Evolutionary conservation across 2,888 invertebrate genomes (phyloP), one percentile per base, ranked within the genome.

Genomic region (Watsonalla cultraria): DNA sequence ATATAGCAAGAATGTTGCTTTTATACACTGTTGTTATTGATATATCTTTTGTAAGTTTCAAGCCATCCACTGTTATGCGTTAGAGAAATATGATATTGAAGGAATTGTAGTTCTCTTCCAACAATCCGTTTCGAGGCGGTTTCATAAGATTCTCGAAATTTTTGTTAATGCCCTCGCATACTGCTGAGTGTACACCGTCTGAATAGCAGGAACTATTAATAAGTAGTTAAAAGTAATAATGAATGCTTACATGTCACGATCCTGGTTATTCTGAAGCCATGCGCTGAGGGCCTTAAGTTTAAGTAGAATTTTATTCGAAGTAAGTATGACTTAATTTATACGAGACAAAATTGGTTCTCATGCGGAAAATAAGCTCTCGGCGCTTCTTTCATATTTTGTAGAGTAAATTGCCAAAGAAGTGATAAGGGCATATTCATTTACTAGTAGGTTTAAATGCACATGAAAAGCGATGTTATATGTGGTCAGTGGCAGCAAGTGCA

Each of bases 241-340:
- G 52, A 66, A 80, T 82, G 84, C 84, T 84, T 84, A 84, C 84
- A 75, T 80, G 74, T 81, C 65, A 76, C 72, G 76, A 60, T 84
- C 82, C 85, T 77, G 68, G 82, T 87, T 87, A 88, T 79, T 82
- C 76, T 81, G 87, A 89, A 90, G 89, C 90, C 90, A 90, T 90
- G 90, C 90, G 82, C 80, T 75, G 79, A 54, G 70, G 70, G 78
- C 72, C 68, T 73, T 68, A 74, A 76, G 76, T 74, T 72, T 60
- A 64, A 58, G 59, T 65, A 61, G 7, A 34, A 8, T 14, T 24
- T 24, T 24, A 24, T 24, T 11, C 61, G 61, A 57, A 62, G 66
- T 57, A 63, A 63, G 57, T 56, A 63, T 63, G 61, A 61, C 63
- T 56, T 42, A 24, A 11, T 37, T 37, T 11, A 42, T 42, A 42